A percentile compares a stretch with the other conserved stretches of the same genome.
Evolutionary conservation across 2,797 vertebrate species (phyloP).

Genomic region (Naso thynnoides): DNA sequence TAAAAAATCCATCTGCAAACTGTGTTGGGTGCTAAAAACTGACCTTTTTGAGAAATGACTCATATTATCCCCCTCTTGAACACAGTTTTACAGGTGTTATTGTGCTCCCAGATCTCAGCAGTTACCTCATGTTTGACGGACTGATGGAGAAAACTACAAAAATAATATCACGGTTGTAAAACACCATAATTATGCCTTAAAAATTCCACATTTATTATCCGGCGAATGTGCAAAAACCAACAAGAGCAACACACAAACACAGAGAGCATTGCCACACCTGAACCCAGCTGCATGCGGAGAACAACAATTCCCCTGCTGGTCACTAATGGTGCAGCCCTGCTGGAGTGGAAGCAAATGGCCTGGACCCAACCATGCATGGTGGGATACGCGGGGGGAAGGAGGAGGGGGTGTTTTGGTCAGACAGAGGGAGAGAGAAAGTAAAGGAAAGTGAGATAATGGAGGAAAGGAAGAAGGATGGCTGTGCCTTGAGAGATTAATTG

Average conservation of each 20-base stretch:
- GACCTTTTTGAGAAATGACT: background rate
- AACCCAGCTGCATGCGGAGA: slow-evolving; percentile 60
- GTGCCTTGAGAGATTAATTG: slow-evolving; percentile 22
- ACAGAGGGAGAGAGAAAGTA: slow-evolving; percentile 9
- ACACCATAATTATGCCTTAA: background rate
- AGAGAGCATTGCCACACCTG: slow-evolving; percentile 55
- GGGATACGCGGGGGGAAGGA: background rate
- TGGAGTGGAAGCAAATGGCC: slow-evolving; percentile 63
- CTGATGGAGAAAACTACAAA: background rate
- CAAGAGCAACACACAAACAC: slow-evolving; percentile 1
- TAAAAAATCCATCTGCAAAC: background rate
- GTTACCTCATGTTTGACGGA: background rate
- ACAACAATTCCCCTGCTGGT: slow-evolving; percentile 69
- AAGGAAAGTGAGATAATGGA: slow-evolving; percentile 21
- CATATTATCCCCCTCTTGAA: background rate
- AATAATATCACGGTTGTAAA: background rate
- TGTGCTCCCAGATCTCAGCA: background rate
- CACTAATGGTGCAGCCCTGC: slow-evolving; percentile 67
- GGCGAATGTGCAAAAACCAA: background rate
- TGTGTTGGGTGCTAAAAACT: background rate
- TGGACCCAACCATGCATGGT: slow-evolving; percentile 53
- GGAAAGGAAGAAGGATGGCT: background rate
- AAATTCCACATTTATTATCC: background rate
- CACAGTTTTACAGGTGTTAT: too few relatives aligned
- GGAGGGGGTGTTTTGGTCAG: slow-evolving; percentile 6